These are phyloP conservation scores for Pteruthius melanotis DNA, from an alignment of 2,113 vertebrate species.

Conservation along the genomic window DNA sequence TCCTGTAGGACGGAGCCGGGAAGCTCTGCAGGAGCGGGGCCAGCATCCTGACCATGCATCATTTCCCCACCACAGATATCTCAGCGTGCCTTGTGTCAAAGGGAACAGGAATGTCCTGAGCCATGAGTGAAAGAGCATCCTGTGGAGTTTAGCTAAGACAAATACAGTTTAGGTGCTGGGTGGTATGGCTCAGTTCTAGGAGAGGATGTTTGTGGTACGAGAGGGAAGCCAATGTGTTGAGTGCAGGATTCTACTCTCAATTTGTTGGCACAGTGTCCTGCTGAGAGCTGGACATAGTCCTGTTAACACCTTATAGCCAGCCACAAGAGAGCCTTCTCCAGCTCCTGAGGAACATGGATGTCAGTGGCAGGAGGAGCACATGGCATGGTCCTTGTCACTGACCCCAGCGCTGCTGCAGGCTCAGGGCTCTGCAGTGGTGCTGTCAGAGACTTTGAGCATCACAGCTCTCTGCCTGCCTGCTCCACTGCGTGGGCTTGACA, in stretches of 20 bases:
- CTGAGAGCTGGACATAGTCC: not conserved
- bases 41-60: not conserved
- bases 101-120: not conserved
- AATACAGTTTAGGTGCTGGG: not conserved
- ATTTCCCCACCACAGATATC: not conserved
- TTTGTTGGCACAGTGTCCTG: rapidly evolving
- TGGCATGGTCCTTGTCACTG: rapidly evolving
- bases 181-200: not conserved
- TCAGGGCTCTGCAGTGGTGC: rapidly evolving
- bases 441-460: rapidly evolving
- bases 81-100: not conserved
- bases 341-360: rapidly evolving
- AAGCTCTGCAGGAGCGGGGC: not conserved
- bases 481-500: not conserved
- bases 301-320: not conserved
- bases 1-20: rapidly evolving
- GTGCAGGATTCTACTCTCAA: not conserved
- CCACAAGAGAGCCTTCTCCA: not conserved
- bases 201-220: not conserved
- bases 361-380: not conserved
- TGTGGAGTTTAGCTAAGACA: not conserved
- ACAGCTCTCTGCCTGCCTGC: not conserved
- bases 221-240: not conserved
- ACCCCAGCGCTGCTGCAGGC: not conserved
- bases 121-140: not conserved